These are phyloP conservation scores for Rhopalosiphum padi DNA, from an alignment of 1,140 invertebrate genomes.

Conservation along the genomic window DNA sequence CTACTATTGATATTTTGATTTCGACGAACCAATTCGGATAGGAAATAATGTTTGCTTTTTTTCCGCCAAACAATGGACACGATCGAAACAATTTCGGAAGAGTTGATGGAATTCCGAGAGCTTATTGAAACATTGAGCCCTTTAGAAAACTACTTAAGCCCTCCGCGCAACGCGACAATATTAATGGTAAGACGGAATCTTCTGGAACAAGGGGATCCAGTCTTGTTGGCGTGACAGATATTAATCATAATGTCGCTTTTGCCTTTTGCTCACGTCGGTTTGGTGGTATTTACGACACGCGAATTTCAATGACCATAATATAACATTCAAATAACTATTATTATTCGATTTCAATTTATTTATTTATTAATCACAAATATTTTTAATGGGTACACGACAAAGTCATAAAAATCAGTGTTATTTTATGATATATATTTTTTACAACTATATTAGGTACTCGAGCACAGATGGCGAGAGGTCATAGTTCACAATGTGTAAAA, in stretches of 20 bases:
- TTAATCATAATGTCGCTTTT: constrained; percentile 51
- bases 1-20: neutral
- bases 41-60: neutral
- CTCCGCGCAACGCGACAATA: constrained; percentile 11
- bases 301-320: neutral
- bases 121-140: constrained; percentile 53
- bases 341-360: neutral
- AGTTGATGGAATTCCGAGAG: constrained; percentile 26
- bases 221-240: constrained; percentile 36
- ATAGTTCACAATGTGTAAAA: neutral
- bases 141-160: constrained; percentile 53
- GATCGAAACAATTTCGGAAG: constrained; percentile 33
- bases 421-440: neutral
- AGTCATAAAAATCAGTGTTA: neutral
- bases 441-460: neutral
- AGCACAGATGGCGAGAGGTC: neutral
- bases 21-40: neutral
- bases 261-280: neutral
- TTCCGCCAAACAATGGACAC: neutral
- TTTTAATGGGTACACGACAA: neutral
- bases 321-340: neutral
- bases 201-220: neutral
- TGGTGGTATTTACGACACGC: neutral
- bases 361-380: too few relatives aligned
- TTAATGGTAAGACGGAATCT: constrained; percentile 34